Base-by-base conservation (phyloP, 2,113 vertebrate species). In the Copsychus sechellarum region DNA sequence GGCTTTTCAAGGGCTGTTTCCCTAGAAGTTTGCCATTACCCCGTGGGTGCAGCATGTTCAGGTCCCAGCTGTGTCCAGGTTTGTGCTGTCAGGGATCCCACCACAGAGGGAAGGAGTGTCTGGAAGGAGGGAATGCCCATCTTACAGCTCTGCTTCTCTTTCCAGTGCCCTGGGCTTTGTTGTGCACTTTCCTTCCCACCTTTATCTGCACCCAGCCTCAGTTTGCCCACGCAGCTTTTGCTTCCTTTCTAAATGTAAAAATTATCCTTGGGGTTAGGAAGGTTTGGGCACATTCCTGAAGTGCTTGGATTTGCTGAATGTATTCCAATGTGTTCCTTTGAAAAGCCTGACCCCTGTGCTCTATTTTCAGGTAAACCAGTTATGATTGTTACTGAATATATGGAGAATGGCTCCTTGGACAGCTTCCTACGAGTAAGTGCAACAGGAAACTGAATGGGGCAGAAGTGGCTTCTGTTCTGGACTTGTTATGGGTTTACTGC, bases 351-450 rank as follows among this genome's bases (percentile, higher is more conserved):
- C 51, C 19, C 26, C 29, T 95, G 88, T 95, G 83, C 81, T 95
- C 24, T 95, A 8, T 88, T 93, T 94, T 8, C 92, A 99, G 98
- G 98, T 97, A 99, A 99, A 74, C 98, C 98, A 18, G 98, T 99
- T 70, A 99, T 99, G 98, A 99, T 99, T 94, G 98, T 98, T 67
- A 99, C 98, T 61, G 98, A 99, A 91, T 99, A 99, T 76, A 99
- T 99, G 98, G 98, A 99, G 92, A 99, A 99, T 87, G 98, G 98
- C 18, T 99, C 98, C 78, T 96, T 99, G 97, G 98, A 99, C 95
- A 98, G 98, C 95, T 99, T 99, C 94, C 97, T 99, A 47, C 97
- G 98, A 80, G 98, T 99, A 97, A 98, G 98, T 98, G 88, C 74
- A 69, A 14, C 3, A 19, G 64, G 25, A 56, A 58, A 73, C 6